These are phyloP conservation scores for Esox lucius DNA, from an alignment of 2,797 vertebrate genomes.

Conservation along the genomic window DNA sequence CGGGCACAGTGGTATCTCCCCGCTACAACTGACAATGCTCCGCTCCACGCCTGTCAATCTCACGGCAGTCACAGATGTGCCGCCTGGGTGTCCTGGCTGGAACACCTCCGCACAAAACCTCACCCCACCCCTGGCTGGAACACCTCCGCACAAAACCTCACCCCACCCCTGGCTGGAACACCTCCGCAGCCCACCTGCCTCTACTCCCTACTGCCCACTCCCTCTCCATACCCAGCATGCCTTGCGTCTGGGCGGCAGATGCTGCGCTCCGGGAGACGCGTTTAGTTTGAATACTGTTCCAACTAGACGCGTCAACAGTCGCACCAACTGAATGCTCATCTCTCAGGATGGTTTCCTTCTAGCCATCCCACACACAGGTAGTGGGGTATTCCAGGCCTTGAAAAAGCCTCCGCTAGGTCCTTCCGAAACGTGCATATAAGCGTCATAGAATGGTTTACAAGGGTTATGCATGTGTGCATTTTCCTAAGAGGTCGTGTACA, in stretches of 20 bases:
- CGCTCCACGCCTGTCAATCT: neutral
- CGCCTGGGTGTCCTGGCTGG: neutral
- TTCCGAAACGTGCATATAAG: too few relatives aligned
- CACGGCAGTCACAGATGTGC: conserved; percentile 7
- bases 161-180: neutral
- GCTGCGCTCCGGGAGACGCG: too few relatives aligned
- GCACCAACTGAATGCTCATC: too few relatives aligned
- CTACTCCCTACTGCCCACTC: neutral
- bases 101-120: neutral
- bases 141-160: neutral
- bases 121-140: neutral
- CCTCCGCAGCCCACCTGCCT: neutral
- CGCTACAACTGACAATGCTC: neutral
- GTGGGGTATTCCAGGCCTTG: too few relatives aligned
- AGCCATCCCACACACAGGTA: too few relatives aligned
- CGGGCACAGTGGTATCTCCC: neutral
- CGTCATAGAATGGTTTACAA: too few relatives aligned
- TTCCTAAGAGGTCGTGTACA: neutral
- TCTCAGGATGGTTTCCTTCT: too few relatives aligned
- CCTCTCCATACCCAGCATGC: conserved; percentile 1
- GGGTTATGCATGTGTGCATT: neutral
- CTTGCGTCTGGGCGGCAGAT: neutral
- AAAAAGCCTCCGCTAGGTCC: too few relatives aligned
- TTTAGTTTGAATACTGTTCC: too few relatives aligned
- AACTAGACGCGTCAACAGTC: too few relatives aligned